A percentile compares a stretch with the other conserved stretches of the same genome.
Conservation (phyloP, 1,140 invertebrate species). For the Colletes latitarsis region DNA sequence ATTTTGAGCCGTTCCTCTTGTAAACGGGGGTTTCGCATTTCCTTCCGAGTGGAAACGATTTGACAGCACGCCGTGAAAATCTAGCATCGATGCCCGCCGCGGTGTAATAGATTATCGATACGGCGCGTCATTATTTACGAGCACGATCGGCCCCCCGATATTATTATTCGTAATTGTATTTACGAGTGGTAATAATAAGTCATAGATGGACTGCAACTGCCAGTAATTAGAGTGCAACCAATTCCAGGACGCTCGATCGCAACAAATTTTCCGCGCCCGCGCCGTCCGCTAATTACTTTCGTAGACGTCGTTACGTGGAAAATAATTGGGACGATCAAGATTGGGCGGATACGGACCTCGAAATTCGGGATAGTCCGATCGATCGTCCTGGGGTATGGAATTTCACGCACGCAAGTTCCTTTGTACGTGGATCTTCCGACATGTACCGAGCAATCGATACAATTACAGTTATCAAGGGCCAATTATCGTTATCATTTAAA, state of each 20-base stretch:
- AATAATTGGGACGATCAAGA: slow-evolving; percentile 25
- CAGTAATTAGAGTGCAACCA: slow-evolving; percentile 31
- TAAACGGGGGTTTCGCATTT: slow-evolving; percentile 26
- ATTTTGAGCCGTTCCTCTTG: slow-evolving; percentile 45
- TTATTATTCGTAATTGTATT: slow-evolving; percentile 35
- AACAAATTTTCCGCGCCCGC: slow-evolving; percentile 1
- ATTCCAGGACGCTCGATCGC: slow-evolving; percentile 10
- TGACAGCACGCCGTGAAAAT: slow-evolving; percentile 18
- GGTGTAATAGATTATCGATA: slow-evolving; percentile 14
- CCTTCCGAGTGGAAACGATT: slow-evolving; percentile 16
- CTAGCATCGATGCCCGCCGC: neutral
- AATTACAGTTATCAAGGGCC: slow-evolving; percentile 25
- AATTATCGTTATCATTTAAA: neutral
- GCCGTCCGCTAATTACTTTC: slow-evolving; percentile 11
- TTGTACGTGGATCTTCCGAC: slow-evolving; percentile 10
- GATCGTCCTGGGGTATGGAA: neutral
- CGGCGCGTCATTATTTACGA: slow-evolving; percentile 31
- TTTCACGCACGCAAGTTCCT: slow-evolving; percentile 13
- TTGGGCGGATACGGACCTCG: neutral
- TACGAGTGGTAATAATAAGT: slow-evolving; percentile 43
- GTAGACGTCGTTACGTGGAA: neutral
- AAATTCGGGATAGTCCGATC: slow-evolving; percentile 9
- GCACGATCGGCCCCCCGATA: neutral
- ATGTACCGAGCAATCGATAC: slow-evolving; percentile 6
- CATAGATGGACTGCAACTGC: slow-evolving; percentile 15